Evolutionary conservation across 2,888 invertebrate species (phyloP).

Genomic region (Ochropacha duplaris): DNA sequence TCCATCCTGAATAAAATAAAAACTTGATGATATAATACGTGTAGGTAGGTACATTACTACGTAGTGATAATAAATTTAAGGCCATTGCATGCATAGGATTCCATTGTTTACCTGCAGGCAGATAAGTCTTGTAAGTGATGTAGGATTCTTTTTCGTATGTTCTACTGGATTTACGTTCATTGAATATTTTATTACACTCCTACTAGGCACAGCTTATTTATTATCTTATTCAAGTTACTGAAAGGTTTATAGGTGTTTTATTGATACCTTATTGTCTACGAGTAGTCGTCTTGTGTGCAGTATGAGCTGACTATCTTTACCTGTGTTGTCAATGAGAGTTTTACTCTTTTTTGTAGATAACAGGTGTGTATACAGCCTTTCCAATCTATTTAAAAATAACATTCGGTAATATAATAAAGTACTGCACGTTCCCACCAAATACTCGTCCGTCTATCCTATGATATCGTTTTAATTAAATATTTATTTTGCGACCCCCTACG

Average conservation of each 20-base stretch:
- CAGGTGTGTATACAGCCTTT: too few relatives aligned
- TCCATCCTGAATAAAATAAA: not conserved
- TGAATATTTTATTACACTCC: conserved; percentile 52
- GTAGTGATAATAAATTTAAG: not conserved
- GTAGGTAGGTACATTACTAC: too few relatives aligned
- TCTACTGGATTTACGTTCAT: conserved; percentile 52
- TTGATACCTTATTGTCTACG: not conserved
- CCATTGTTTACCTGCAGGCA: conserved; percentile 19
- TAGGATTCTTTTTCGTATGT: conserved; percentile 33
- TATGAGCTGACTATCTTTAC: not conserved
- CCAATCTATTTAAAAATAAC: too few relatives aligned
- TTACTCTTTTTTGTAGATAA: too few relatives aligned
- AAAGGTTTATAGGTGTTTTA: not conserved
- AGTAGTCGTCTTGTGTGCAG: not conserved
- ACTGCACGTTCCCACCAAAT: too few relatives aligned
- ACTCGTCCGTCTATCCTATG: too few relatives aligned
- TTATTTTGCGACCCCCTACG: too few relatives aligned
- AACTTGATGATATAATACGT: too few relatives aligned
- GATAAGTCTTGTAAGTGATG: conserved; percentile 31
- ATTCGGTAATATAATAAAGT: too few relatives aligned
- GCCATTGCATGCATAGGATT: conserved; percentile 19
- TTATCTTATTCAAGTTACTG: not conserved
- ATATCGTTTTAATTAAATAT: too few relatives aligned
- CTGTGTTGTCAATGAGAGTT: too few relatives aligned
- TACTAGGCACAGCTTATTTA: not conserved